These are phyloP conservation scores for Eulithis testata DNA, from an alignment of 2,888 invertebrate species.

Conservation along the genomic window DNA sequence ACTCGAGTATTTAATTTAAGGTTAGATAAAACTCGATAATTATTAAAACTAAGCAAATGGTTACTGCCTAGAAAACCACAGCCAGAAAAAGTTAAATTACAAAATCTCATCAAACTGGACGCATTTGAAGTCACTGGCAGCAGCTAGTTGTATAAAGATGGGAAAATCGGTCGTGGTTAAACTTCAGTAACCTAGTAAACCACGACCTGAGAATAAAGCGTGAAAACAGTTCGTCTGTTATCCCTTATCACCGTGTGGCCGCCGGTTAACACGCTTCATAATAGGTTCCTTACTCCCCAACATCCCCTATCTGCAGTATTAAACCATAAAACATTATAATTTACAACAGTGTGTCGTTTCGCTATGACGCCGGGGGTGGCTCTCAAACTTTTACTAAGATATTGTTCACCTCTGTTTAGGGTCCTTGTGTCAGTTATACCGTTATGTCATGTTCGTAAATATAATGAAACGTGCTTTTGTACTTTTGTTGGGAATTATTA, in stretches of 20 bases:
- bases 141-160: no score
- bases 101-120: no score
- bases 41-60: no score
- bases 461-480: neutral
- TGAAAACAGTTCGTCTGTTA: slow-evolving; percentile 34
- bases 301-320: slow-evolving; percentile 74
- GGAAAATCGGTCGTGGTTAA: neutral
- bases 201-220: slow-evolving; percentile 19
- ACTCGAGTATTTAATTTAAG: no score
- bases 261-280: slow-evolving; percentile 79
- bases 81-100: no score
- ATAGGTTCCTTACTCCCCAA: slow-evolving; percentile 73
- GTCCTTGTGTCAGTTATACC: neutral
- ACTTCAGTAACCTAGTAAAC: neutral
- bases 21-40: no score
- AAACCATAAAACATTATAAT: slow-evolving; percentile 85
- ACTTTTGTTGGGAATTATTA: no score
- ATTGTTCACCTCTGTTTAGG: slow-evolving; percentile 36
- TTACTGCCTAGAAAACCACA: no score
- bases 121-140: no score
- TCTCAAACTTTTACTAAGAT: slow-evolving; percentile 61
- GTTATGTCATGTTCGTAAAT: neutral
- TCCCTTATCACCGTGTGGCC: slow-evolving; percentile 43
- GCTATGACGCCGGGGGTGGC: slow-evolving; percentile 70
- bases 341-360: slow-evolving; percentile 75